A percentile compares a stretch with the other conserved stretches of the same genome.
Evolutionary conservation across 2,113 vertebrate species (phyloP).

Genomic region (Lagopus leucura): DNA sequence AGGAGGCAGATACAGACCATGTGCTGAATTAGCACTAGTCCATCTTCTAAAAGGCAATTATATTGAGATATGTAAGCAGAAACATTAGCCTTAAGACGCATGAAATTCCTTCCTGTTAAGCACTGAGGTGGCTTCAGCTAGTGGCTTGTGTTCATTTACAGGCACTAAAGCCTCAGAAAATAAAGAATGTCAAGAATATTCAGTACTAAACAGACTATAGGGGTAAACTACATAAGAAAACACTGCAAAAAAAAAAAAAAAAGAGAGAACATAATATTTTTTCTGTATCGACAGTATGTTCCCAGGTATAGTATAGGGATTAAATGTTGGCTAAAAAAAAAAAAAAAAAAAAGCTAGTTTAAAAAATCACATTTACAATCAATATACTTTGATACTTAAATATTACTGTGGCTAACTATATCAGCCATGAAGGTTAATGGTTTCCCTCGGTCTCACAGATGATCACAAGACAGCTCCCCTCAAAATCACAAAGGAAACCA

Average conservation of each 20-base stretch:
- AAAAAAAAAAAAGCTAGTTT: background rate
- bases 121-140: background rate
- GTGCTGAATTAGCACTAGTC: constrained; percentile 15
- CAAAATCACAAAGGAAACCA: background rate
- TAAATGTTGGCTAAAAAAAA: background rate
- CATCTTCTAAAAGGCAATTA: constrained; percentile 36
- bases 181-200: background rate
- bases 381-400: background rate
- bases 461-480: background rate
- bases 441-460: background rate
- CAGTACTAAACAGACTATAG: background rate
- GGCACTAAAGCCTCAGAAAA: background rate
- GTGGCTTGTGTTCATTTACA: background rate
- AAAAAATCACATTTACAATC: background rate
- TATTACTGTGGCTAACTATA: background rate
- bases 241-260: background rate
- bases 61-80: constrained; percentile 24
- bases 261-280: background rate
- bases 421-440: background rate
- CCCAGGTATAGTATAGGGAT: background rate
- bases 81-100: constrained; percentile 21
- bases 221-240: background rate
- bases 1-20: constrained; percentile 11
- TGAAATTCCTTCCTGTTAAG: constrained; percentile 32
- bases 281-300: background rate